Conservation (phyloP, 2,888 invertebrate genomes). For the Diarsia rubi region DNA sequence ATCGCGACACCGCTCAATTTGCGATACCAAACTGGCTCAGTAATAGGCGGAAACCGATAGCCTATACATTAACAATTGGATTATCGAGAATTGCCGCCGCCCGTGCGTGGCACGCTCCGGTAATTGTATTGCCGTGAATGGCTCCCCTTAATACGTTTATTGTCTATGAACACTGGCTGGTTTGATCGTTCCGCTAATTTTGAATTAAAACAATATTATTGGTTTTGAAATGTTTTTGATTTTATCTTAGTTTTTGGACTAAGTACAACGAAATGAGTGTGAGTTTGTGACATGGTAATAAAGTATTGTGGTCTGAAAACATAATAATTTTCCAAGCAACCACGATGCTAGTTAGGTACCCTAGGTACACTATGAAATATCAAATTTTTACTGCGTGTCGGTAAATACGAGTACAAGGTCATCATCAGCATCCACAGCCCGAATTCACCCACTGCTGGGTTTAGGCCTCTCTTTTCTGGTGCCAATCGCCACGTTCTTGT, state of each 20-base stretch:
- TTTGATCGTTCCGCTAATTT: slow-evolving; percentile 72
- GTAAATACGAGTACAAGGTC: no score
- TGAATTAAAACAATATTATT: slow-evolving; percentile 71
- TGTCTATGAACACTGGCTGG: slow-evolving; percentile 78
- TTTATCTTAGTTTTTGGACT: background rate
- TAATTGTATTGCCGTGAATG: slow-evolving; percentile 83
- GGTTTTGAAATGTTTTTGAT: slow-evolving; percentile 21
- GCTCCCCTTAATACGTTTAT: slow-evolving; percentile 82
- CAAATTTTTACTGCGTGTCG: background rate
- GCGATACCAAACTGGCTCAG: slow-evolving; percentile 80
- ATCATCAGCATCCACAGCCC: no score
- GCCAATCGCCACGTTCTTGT: no score
- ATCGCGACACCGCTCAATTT: slow-evolving; percentile 84
- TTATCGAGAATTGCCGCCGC: slow-evolving; percentile 83
- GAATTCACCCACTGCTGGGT: no score
- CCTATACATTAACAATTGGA: slow-evolving; percentile 85
- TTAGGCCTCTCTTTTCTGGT: no score
- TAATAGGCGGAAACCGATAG: slow-evolving; percentile 76
- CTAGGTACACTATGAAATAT: background rate
- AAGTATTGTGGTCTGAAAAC: no score
- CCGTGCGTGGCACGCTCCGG: slow-evolving; percentile 81
- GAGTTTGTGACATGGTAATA: background rate
- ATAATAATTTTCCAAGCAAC: background rate
- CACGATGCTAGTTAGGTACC: background rate
- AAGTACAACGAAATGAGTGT: background rate